Evolutionary conservation across 2,113 vertebrate species (phyloP).

Genomic region (Podocnemis expansa): DNA sequence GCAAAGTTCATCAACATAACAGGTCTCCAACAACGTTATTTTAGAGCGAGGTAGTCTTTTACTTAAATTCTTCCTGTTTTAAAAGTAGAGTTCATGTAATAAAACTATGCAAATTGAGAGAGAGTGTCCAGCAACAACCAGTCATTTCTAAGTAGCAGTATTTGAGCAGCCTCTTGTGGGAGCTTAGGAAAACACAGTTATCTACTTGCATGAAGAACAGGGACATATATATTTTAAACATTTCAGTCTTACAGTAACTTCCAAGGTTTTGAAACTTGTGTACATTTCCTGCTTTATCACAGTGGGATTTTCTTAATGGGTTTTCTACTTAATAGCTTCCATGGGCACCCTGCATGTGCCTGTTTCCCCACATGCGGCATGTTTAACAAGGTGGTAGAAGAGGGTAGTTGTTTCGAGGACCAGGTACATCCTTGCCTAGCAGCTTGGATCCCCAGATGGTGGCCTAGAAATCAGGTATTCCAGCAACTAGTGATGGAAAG

Average conservation of each 20-base stretch:
- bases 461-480: no score
- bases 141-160: not conserved
- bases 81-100: not conserved
- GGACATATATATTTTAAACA: not conserved
- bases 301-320: no score
- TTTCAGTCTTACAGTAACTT: not conserved
- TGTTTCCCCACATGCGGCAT: no score
- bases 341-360: no score
- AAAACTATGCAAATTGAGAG: constrained; percentile 38
- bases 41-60: not conserved
- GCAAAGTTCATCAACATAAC: constrained; percentile 28
- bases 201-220: not conserved
- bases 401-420: no score
- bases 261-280: not conserved
- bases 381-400: no score
- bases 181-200: constrained; percentile 25
- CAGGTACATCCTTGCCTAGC: no score
- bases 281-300: no score
- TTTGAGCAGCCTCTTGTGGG: constrained; percentile 78
- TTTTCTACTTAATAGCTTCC: no score
- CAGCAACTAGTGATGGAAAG: no score
- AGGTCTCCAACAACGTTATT: not conserved
- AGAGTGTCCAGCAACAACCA: not conserved
- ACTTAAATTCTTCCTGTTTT: not conserved
- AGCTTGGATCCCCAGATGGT: no score